These are phyloP conservation scores for Serripes groenlandicus DNA, from an alignment of 2,888 invertebrate species.

Conservation along the genomic window DNA sequence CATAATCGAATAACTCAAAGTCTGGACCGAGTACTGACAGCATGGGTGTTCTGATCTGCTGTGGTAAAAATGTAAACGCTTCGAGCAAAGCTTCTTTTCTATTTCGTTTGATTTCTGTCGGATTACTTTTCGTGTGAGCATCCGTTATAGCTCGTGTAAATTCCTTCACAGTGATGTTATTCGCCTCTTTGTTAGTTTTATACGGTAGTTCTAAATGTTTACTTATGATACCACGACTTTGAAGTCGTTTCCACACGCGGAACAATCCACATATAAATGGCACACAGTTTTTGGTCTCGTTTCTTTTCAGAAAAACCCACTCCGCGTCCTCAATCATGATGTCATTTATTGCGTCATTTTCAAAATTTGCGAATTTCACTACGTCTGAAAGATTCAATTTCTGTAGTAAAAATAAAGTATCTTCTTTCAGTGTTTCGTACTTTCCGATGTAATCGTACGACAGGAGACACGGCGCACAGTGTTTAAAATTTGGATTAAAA, in stretches of 20 bases:
- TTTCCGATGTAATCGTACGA: constrained; percentile 68
- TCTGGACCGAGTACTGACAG: constrained; percentile 52
- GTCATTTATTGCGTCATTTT: constrained; percentile 4
- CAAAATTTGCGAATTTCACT: constrained; percentile 2
- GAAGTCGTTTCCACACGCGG: constrained; percentile 62
- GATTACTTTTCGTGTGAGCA: constrained; percentile 29
- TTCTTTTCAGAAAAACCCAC: constrained; percentile 32
- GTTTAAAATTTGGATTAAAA: constrained; percentile 68
- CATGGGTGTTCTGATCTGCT: constrained; percentile 29
- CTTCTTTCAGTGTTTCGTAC: constrained; percentile 67
- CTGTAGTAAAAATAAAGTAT: constrained; percentile 55
- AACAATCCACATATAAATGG: constrained; percentile 51
- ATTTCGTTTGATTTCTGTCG: constrained; percentile 29
- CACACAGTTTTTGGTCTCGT: constrained; percentile 34
- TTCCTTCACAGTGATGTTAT: constrained; percentile 28
- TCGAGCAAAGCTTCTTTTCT: constrained; percentile 53
- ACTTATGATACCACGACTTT: constrained; percentile 66
- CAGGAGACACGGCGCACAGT: constrained; percentile 68
- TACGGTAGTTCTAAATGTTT: constrained; percentile 56
- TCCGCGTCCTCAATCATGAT: constrained; percentile 1
- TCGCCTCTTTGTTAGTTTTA: constrained; percentile 15
- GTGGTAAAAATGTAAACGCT: constrained; percentile 51
- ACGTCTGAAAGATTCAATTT: constrained; percentile 24
- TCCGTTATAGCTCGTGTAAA: constrained; percentile 31
- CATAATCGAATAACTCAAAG: constrained; percentile 66